These are phyloP conservation scores for Hypocryptadius cinnamomeus DNA, from an alignment of 2,113 vertebrate genomes.

Conservation along the genomic window DNA sequence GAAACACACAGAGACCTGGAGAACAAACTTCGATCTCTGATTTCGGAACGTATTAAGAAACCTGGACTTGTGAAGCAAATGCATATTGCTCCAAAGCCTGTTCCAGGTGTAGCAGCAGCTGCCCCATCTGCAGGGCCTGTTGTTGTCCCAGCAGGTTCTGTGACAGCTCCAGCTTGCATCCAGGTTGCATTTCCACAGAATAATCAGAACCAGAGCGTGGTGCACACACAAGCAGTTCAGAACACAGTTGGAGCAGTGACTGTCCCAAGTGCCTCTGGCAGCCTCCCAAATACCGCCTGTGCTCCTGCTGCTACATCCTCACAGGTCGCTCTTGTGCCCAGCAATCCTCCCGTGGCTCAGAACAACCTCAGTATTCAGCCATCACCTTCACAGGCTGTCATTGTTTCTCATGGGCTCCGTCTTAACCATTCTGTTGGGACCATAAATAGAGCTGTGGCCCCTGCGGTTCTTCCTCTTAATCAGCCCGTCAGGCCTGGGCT, in stretches of 20 bases:
- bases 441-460: constrained; percentile 51
- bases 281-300: constrained; percentile 32
- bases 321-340: constrained; percentile 73
- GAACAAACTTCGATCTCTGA: constrained; percentile 80
- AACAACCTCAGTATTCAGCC: constrained; percentile 56
- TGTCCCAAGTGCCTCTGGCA: constrained; percentile 46
- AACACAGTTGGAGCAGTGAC: not conserved
- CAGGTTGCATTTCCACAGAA: constrained; percentile 67
- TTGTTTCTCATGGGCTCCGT: constrained; percentile 71
- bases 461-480: constrained; percentile 59
- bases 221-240: constrained; percentile 28
- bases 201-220: constrained; percentile 49
- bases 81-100: constrained; percentile 72
- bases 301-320: not conserved
- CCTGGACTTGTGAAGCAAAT: constrained; percentile 56
- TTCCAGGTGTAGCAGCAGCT: not conserved
- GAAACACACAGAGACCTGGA: constrained; percentile 84
- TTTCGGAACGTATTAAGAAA: constrained; percentile 76
- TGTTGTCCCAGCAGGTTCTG: not conserved
- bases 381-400: constrained; percentile 53
- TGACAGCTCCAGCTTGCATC: constrained; percentile 38
- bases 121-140: not conserved
- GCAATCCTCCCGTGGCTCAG: constrained; percentile 67
- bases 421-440: constrained; percentile 66
- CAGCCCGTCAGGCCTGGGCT: constrained; percentile 47